Percentiles rank a stretch among this genome's conserved stretches.
phyloP scores from a whole-genome alignment of 2,113 vertebrate species.

The Cyprinodon brontotheroides region DNA sequence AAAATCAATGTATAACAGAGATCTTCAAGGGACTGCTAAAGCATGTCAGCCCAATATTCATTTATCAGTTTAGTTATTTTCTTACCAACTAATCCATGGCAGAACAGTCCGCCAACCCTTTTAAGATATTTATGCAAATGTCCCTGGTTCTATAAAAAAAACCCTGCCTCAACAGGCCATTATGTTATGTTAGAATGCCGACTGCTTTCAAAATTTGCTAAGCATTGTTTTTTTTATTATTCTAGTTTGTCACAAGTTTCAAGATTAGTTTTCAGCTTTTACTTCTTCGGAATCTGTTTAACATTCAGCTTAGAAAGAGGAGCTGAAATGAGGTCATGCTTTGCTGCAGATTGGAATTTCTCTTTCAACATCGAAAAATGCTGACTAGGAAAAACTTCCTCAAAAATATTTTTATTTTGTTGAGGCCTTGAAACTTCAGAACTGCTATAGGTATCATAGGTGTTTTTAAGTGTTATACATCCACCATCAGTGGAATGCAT shows the following conservation, averaged over 20 bases:
- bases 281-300: neutral
- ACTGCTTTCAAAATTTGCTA: neutral
- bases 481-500: too few relatives aligned
- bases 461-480: neutral
- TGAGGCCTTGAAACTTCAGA: neutral
- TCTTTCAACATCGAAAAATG: neutral
- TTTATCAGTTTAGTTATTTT: slow-evolving; percentile 25
- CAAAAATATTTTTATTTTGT: neutral
- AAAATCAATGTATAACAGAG: slow-evolving; percentile 12
- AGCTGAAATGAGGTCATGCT: slow-evolving; percentile 5
- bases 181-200: slow-evolving; percentile 7
- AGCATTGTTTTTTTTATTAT: neutral
- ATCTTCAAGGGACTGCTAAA: neutral
- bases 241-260: neutral
- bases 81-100: neutral
- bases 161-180: slow-evolving; percentile 16
- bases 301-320: neutral
- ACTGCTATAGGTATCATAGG: neutral
- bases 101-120: neutral
- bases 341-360: neutral
- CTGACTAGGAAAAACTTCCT: neutral
- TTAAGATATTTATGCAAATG: slow-evolving; percentile 37
- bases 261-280: neutral
- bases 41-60: slow-evolving; percentile 12
- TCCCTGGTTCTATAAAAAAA: slow-evolving; percentile 20